phyloP scores from a whole-genome alignment of 2,113 vertebrate species.

The Dendropsophus ebraccatus region DNA sequence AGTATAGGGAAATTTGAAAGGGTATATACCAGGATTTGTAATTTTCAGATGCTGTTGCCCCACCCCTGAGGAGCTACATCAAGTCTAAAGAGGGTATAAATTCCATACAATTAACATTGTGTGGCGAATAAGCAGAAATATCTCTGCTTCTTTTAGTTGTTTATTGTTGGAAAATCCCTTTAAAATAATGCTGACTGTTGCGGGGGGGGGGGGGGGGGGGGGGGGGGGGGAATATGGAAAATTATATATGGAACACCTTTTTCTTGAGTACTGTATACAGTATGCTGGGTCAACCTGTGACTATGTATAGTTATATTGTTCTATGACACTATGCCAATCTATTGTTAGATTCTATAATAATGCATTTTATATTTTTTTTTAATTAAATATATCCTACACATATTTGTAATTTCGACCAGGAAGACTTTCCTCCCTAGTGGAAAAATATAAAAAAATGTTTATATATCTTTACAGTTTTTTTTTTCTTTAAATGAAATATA shows the following conservation, averaged over 20 bases:
- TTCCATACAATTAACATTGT: no score
- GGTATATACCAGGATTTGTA: no score
- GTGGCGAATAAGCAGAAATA: no score
- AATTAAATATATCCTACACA: conserved; percentile 99
- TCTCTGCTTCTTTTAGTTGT: no score
- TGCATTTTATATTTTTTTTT: conserved; percentile 93
- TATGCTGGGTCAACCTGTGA: conserved; percentile 83
- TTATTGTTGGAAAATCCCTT: conserved; percentile 58
- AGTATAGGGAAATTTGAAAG: no score
- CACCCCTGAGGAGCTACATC: no score
- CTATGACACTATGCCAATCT: conserved; percentile 92
- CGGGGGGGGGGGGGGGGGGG: conserved; percentile 13
- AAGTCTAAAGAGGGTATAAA: no score
- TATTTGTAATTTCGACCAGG: conserved; percentile 88
- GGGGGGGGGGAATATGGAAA: neutral
- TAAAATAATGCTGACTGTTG: conserved; percentile 81
- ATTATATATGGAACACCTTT: conserved; percentile 73
- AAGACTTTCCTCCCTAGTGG: conserved; percentile 86
- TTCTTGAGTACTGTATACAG: conserved; percentile 74
- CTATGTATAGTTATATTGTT: conserved; percentile 87
- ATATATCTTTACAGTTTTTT: conserved; percentile 67
- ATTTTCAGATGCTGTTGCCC: no score
- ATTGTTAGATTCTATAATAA: conserved; percentile 92
- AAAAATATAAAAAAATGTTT: conserved; percentile 81
- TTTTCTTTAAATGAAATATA: conserved; percentile 86